Conservation (phyloP, 2,797 vertebrate genomes). For the Iguana delicatissima region DNA sequence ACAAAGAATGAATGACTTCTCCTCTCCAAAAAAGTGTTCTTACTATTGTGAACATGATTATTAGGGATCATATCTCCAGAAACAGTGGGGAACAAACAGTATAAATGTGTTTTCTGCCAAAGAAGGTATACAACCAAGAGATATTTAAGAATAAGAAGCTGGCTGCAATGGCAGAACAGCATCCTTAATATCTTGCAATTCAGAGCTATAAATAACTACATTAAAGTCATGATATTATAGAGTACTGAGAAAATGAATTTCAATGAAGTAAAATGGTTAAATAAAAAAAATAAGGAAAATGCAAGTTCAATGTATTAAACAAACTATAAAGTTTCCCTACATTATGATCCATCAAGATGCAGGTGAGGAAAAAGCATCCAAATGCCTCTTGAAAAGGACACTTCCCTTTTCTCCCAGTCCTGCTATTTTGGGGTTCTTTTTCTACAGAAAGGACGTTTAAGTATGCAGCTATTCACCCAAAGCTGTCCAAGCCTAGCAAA, state of each 20-base stretch:
- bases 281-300: neutral
- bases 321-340: neutral
- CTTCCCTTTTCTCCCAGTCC: neutral
- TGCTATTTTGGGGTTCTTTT: neutral
- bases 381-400: neutral
- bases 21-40: neutral
- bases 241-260: neutral
- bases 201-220: neutral
- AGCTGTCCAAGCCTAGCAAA: neutral
- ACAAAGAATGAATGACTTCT: neutral
- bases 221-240: neutral
- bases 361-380: neutral
- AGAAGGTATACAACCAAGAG: neutral
- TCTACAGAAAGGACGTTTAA: neutral
- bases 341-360: neutral
- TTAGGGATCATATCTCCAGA: neutral
- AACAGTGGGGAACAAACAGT: neutral
- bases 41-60: neutral
- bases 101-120: neutral
- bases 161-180: neutral
- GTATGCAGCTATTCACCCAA: neutral
- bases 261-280: neutral
- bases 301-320: neutral
- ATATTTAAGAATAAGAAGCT: no score
- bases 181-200: neutral